phyloP scores from a whole-genome alignment of 2,113 vertebrate species.

The Grammomys surdaster region DNA sequence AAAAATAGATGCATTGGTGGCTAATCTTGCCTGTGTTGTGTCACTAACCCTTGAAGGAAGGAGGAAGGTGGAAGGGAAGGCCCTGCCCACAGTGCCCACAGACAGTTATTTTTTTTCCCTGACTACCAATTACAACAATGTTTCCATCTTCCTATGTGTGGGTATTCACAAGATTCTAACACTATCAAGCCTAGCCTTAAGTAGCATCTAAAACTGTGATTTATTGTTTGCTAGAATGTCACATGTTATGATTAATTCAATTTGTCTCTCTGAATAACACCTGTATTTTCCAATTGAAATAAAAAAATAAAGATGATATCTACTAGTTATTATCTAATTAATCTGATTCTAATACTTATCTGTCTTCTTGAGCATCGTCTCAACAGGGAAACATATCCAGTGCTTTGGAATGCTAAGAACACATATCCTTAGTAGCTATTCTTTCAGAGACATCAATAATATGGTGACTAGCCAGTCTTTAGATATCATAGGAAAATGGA shows the following conservation, averaged over 20 bases:
- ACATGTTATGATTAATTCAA: neutral
- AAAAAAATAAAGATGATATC: neutral
- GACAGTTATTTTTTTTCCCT: neutral
- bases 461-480: neutral
- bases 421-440: neutral
- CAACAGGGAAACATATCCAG: neutral
- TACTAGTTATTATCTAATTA: neutral
- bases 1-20: neutral
- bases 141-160: neutral
- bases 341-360: neutral
- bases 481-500: neutral
- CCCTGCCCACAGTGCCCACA: neutral
- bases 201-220: neutral
- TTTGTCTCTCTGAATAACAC: constrained; percentile 10
- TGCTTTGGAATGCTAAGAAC: neutral
- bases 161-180: neutral
- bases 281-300: neutral
- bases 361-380: neutral
- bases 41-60: neutral
- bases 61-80: neutral
- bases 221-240: neutral
- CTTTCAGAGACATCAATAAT: neutral
- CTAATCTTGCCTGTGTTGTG: neutral
- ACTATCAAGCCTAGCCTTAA: neutral
- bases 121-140: neutral